These are phyloP conservation scores for Itoplectis maculator DNA, from an alignment of 2,888 invertebrate genomes.

Conservation along the genomic window DNA sequence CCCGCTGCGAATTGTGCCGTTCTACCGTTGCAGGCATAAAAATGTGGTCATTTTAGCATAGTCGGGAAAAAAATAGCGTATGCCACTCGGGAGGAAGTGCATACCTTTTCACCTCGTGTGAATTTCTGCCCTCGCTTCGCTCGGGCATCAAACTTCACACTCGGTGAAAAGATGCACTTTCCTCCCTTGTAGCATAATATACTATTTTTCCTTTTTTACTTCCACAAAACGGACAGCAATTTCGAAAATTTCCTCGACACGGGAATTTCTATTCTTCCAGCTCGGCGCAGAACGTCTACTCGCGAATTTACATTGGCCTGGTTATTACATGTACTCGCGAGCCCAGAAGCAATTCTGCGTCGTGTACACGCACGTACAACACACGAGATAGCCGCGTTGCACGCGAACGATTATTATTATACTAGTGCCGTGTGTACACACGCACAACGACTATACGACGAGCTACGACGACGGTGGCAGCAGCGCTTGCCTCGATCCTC, in stretches of 20 bases:
- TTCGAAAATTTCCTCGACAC: background rate
- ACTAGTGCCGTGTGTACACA: conserved; percentile 44
- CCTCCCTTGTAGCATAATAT: background rate
- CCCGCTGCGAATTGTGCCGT: no score
- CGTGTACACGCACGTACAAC: conserved; percentile 65
- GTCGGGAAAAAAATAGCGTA: no score
- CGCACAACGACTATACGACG: no score
- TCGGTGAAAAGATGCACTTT: no score
- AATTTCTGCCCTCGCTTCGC: no score
- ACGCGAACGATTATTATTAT: conserved; percentile 68
- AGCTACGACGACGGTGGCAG: conserved; percentile 52
- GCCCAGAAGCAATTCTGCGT: conserved; percentile 59
- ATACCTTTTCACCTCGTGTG: no score
- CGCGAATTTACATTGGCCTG: conserved; percentile 38
- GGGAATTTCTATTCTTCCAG: background rate
- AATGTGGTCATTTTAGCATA: no score
- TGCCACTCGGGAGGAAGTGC: no score
- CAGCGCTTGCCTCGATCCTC: conserved; percentile 57
- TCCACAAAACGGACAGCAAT: background rate
- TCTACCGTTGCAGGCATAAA: no score
- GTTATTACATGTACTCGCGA: conserved; percentile 58
- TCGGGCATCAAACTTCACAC: no score
- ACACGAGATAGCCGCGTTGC: conserved; percentile 63
- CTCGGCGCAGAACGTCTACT: background rate
- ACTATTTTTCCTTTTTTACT: no score